Evolutionary conservation across 2,113 vertebrate genomes (phyloP), one percentile per base, ranked within the genome.

Genomic region (Ceyx cyanopectus): DNA sequence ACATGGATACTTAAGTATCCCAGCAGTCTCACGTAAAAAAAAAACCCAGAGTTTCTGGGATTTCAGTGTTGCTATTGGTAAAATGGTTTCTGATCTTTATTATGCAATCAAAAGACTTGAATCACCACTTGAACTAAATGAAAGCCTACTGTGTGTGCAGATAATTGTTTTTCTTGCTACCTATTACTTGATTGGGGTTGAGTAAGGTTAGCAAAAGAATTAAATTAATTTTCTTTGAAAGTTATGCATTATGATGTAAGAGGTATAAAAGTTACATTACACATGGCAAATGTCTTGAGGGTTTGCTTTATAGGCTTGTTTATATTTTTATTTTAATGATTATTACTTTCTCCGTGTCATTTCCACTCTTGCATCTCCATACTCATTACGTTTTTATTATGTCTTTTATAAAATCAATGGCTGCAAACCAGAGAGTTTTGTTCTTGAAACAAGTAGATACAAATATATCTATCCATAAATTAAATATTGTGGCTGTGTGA

Each of bases 241-340:
- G 94, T 97, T 97, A 85, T 92, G 91, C 86, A n/a, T 96, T 45
- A 61, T 95, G 94, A 96, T 97, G 93, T 84, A 82, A 95, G 86
- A 96, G 94, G 94, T 96, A 96, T 96, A 97, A 97, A 97, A 93
- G 79, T 93, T 91, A 81, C 87, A 96, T 96, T 97, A 91, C 80
- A 93, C 54, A 26, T 82, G 95, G 94, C 92, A 94, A 97, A 95
- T 96, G 72, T 96, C 96, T 97, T 81, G 91, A 95, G 96, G 96
- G 95, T 92, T 97, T 96, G 74, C 93, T 98, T 98, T 98, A 97
- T 97, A 81, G 97, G 95, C 94, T 95, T 97, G 96, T 97, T 96
- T 98, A 89, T 97, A 95, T 97, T 94, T 97, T 97, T 94, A 94
- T 97, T 97, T 94, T 95, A 96, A 96, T 97, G 97, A 96, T 98